Evolutionary conservation across 2,113 vertebrate genomes (phyloP), one percentile per base, ranked within the genome.

Genomic region (Pandion haliaetus): DNA sequence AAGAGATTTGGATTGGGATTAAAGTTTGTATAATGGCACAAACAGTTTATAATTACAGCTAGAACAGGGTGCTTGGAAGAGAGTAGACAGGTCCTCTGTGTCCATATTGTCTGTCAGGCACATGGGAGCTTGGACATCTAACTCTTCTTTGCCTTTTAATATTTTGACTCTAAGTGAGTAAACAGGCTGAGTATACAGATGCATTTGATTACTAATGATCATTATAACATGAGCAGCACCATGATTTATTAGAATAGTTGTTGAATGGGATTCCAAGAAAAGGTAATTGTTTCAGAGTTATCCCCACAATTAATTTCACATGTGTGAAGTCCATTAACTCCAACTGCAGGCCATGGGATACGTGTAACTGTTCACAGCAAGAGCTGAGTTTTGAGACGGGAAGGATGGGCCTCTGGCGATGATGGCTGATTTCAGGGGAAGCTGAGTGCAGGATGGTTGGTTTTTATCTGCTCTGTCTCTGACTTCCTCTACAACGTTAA

Each of bases 241-340:
- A 0, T 79, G 77, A 96, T 86, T 97, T 97, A 95, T 93, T 93
- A 25, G 55, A 42, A 11, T 6, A 45, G 42, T 11, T 78, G 82
- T 36, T 93, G 65, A 62, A 47, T 38, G 52, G n/a, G 47, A 59
- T 97, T 95, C 93, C 83, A 91, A 82, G 94, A 94, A 93, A 94
- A 96, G 89, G 81, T 87, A 89, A 50, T 95, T 87, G 44, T 79
- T 93, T 74, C 83, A 82, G 93, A 91, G 71, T 78, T 84, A 84
- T 38, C 65, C 65, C 47, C 83, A 84, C 84, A 72, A 94, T 93
- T 96, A 95, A 92, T 96, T 74, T 96, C 73, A 74, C 61, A 71
- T 91, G 93, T 87, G 83, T 71, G 52, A 96, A 93, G 65, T 44
- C 81, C 40, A 17, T 71, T 59, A 59, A 52, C 9, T 74, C 63